Conservation (phyloP, 2,888 invertebrate species). For the Nephrotoma appendiculata region DNA sequence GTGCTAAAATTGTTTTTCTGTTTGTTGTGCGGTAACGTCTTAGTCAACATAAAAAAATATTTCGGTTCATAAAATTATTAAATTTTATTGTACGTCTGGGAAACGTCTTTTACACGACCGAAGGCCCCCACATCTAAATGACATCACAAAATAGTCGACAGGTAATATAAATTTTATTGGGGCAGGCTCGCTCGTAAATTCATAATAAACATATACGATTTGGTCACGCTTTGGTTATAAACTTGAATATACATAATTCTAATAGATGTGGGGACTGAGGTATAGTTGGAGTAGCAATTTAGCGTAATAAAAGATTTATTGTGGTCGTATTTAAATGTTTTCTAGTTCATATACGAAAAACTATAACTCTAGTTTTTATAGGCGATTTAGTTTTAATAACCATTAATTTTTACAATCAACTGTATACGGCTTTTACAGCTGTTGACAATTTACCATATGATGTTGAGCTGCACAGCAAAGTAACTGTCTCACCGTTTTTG, state of each 20-base stretch:
- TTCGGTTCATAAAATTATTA: background rate
- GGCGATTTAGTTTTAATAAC: background rate
- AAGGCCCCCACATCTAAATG: no score
- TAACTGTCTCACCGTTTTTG: background rate
- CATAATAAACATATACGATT: background rate
- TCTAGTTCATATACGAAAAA: background rate
- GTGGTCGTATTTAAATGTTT: background rate
- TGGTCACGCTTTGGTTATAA: background rate
- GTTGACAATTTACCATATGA: background rate
- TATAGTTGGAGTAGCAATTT: background rate
- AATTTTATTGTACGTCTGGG: background rate
- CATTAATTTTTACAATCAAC: background rate
- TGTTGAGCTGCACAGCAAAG: background rate
- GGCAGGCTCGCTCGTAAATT: background rate
- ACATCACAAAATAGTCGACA: background rate
- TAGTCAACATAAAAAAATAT: background rate
- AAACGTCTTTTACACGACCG: background rate
- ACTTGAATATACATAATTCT: background rate
- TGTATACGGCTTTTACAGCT: background rate
- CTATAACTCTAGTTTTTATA: no score
- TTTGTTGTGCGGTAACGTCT: background rate
- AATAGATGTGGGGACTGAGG: background rate
- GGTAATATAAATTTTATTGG: background rate
- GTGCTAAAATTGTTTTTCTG: background rate
- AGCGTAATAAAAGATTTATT: background rate